Evolutionary conservation across 2,113 vertebrate genomes (phyloP).

Genomic region (Phalacrocorax pelagicus): DNA sequence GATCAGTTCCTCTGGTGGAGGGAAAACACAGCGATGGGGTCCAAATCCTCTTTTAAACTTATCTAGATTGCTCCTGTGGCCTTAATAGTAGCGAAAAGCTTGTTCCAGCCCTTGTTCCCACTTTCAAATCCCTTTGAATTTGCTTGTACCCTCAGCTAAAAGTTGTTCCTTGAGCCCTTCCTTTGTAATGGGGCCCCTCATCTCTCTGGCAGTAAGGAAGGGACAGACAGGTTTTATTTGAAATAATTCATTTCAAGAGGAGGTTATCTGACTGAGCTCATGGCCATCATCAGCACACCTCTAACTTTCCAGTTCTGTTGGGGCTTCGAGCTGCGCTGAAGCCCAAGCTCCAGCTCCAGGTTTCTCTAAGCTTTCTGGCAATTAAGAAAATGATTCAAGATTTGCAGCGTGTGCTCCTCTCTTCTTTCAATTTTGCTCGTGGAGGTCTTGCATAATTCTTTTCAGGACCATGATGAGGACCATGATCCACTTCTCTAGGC

Average conservation of each 20-base stretch:
- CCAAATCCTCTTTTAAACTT: neutral
- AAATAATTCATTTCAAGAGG: neutral
- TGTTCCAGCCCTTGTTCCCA: neutral
- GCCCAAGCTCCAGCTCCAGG: neutral
- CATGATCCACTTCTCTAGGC: rapidly evolving
- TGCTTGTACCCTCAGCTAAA: neutral
- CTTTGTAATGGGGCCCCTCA: neutral
- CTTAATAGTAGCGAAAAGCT: neutral
- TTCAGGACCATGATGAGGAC: neutral
- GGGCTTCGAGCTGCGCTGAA: neutral
- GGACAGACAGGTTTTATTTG: neutral
- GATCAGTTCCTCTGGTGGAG: neutral
- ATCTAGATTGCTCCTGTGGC: neutral
- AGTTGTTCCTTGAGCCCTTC: neutral
- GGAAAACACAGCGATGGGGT: neutral
- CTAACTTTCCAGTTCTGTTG: neutral
- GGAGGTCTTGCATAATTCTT: neutral
- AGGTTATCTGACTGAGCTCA: neutral
- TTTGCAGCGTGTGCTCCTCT: neutral
- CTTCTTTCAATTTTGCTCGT: neutral
- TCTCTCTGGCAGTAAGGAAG: neutral
- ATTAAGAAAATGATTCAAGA: neutral
- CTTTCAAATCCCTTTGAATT: neutral
- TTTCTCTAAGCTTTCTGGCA: neutral
- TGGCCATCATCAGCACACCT: neutral